Evolutionary conservation across 1,140 invertebrate species (phyloP).

Genomic region (Penaeus indicus): DNA sequence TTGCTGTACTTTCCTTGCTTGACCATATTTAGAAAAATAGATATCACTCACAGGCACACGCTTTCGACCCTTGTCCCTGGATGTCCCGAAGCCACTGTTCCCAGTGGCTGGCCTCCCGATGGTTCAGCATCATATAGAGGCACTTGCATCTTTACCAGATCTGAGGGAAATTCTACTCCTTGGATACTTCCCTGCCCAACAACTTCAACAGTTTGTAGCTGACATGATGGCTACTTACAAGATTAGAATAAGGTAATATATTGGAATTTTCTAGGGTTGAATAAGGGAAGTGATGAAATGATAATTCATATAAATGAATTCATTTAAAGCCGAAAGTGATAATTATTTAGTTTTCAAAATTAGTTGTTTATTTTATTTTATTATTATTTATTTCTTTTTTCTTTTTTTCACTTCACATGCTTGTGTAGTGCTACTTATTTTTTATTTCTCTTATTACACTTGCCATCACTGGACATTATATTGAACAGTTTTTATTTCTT

Average conservation of each 20-base stretch:
- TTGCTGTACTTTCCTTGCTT: slow-evolving; percentile 52
- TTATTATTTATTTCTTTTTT: too few species aligned
- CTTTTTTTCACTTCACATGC: too few species aligned
- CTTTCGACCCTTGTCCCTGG: slow-evolving; percentile 95
- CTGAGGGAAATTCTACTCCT: slow-evolving; percentile 94
- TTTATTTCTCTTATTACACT: too few species aligned
- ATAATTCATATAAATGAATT: too few species aligned
- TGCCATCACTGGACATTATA: too few species aligned
- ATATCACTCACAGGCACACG: slow-evolving; percentile 82
- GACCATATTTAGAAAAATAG: too few species aligned
- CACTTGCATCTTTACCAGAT: slow-evolving; percentile 83
- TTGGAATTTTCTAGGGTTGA: not conserved
- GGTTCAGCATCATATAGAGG: slow-evolving; percentile 98
- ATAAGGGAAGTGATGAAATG: too few species aligned
- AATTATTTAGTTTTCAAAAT: too few species aligned
- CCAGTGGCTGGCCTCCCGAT: slow-evolving; percentile 94
- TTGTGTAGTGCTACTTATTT: too few species aligned
- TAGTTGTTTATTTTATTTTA: too few species aligned
- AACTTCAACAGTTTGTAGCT: slow-evolving; percentile 86
- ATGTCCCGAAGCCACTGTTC: slow-evolving; percentile 97
- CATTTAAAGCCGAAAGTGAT: too few species aligned
- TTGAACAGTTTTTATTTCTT: too few species aligned
- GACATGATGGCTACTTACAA: slow-evolving; percentile 87
- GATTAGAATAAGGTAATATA: slow-evolving; percentile 81
- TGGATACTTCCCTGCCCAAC: slow-evolving; percentile 88